Base-by-base conservation (phyloP, 2,888 invertebrate genomes). In the Plagiodera versicolora region DNA sequence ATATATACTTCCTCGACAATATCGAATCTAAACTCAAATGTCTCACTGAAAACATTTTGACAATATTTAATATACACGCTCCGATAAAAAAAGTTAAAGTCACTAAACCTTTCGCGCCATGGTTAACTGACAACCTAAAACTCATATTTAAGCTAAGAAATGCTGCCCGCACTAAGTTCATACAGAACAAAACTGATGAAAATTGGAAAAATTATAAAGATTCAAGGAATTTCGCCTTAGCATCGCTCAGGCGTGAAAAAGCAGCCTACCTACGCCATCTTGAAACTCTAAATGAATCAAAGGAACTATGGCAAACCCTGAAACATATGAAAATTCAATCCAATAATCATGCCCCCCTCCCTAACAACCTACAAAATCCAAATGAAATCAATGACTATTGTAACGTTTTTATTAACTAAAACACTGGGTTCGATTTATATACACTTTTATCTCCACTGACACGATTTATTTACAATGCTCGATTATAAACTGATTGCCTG, bases 381-480 rank as follows among this genome's bases (percentile, higher is more conserved):
- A 45, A 45, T 45, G 45, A 49, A 49, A 18, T 14, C 10, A 49
- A 49, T 49, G 20, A 45, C 45, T 45, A n/a, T n/a, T n/a, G n/a
- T n/a, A n/a, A n/a, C n/a, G n/a, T n/a, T n/a, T n/a, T n/a, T n/a
- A n/a, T n/a, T n/a, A n/a, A n/a, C n/a, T n/a, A n/a, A n/a, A n/a
- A n/a, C n/a, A n/a, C n/a, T n/a, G n/a, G n/a, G n/a, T n/a, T n/a
- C n/a, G n/a, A n/a, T n/a, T n/a, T n/a, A n/a, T n/a, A n/a, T n/a
- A n/a, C n/a, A n/a, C n/a, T n/a, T n/a, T n/a, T n/a, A n/a, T n/a
- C n/a, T n/a, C n/a, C n/a, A n/a, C n/a, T n/a, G n/a, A n/a, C n/a
- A n/a, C n/a, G n/a, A n/a, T n/a, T n/a, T n/a, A n/a, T n/a, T n/a
- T n/a, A n/a, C n/a, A n/a, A n/a, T n/a, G n/a, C n/a, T n/a, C n/a